phyloP scores from a whole-genome alignment of 2,888 invertebrate genomes.

The Ptychoptera albimana region DNA sequence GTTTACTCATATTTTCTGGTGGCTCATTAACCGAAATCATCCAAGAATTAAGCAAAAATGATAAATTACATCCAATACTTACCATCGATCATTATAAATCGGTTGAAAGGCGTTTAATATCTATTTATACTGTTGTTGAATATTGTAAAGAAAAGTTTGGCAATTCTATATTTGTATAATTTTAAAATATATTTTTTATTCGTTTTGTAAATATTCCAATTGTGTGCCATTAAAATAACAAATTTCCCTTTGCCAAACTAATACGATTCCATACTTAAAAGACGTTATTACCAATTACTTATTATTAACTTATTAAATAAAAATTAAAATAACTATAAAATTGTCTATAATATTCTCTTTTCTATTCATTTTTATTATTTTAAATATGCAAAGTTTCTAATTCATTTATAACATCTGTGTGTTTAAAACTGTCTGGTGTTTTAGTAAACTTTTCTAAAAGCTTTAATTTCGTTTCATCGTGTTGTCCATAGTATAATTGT shows the following conservation, averaged over 20 bases:
- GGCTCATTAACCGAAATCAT: conserved; percentile 52
- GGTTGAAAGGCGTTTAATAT: conserved; percentile 56
- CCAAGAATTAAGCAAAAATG: conserved; percentile 34
- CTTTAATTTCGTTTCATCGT: conserved; percentile 41
- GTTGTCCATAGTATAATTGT: conserved; percentile 64
- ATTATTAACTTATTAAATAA: too few relatives aligned
- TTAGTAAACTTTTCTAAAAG: conserved; percentile 53
- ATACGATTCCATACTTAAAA: too few relatives aligned
- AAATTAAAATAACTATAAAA: too few relatives aligned
- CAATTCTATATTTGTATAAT: conserved; percentile 29
- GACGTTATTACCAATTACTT: too few relatives aligned
- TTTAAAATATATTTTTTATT: conserved; percentile 7
- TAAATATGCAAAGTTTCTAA: conserved; percentile 43
- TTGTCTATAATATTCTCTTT: too few relatives aligned
- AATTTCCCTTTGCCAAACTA: too few relatives aligned
- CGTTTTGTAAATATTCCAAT: background rate
- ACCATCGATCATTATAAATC: conserved; percentile 57
- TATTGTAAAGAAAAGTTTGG: conserved; percentile 50
- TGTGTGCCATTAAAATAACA: too few relatives aligned
- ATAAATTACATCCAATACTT: conserved; percentile 40
- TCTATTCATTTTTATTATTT: too few relatives aligned
- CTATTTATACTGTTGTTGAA: conserved; percentile 61
- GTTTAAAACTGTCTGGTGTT: conserved; percentile 58
- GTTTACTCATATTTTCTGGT: conserved; percentile 51
- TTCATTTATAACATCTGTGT: conserved; percentile 64